Evolutionary conservation across 2,113 vertebrate species (phyloP), one percentile per base, ranked within the genome.

Genomic region (Anolis carolinensis): DNA sequence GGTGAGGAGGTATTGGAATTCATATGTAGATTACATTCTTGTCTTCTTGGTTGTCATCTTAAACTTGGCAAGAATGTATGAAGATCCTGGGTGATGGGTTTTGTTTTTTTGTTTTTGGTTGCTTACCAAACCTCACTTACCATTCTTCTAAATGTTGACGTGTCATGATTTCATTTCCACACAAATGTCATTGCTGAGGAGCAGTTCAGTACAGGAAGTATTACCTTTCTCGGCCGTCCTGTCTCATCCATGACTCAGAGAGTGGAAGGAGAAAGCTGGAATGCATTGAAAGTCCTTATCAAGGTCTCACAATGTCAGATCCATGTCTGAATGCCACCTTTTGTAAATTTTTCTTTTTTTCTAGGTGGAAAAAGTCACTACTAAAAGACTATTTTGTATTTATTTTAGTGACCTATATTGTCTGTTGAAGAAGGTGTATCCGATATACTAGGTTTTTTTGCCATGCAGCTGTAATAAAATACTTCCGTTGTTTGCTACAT

Each of bases 361-460:
- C 44, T 75, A 36, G 23, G n/a, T 55, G 52, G 39, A 55, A 10
- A 55, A 44, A 44, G 39, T 44, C 3, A 44, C 39, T 44, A 44
- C 39, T 44, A 44, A 44, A 5, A 4, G 39, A 44, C 39, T 44
- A 44, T 44, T 44, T 50, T 76, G 27, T 67, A 36, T 65, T 32
- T 36, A 65, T 30, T 65, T 50, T 27, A 50, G 73, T 50, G 32
- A 32, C 32, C 36, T 82, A 36, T 7, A n/a, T 68, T 65, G 73
- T 77, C 83, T 52, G 83, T 39, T 77, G 76, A 25, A 34, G 62
- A 65, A 77, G 62, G 59, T 48, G 39, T 14, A 18, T 59, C 14
- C 18, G 13, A 32, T 48, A 72, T 32, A 84, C 39, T 32, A n/a
- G 50, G 5, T 76, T 84, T 84, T 76, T 84, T 84, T 27, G n/a